These are phyloP conservation scores for Coenonympha glycerion DNA, from an alignment of 2,888 invertebrate species.

Conservation along the genomic window DNA sequence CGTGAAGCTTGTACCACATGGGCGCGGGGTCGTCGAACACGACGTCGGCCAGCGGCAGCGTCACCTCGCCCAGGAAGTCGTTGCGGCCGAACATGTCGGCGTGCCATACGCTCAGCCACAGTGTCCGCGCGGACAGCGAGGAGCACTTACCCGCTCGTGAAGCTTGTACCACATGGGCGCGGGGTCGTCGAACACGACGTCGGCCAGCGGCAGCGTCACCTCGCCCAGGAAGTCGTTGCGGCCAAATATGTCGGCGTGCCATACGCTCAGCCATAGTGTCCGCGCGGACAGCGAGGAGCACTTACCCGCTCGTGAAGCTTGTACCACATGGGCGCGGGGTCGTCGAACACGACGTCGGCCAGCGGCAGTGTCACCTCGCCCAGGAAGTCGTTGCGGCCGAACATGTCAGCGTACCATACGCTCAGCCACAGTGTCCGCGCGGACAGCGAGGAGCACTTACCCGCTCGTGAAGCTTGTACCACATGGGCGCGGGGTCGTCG, in stretches of 20 bases:
- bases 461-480: slow-evolving; percentile 94
- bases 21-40: slow-evolving; percentile 93
- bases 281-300: not conserved
- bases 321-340: slow-evolving; percentile 93
- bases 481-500: slow-evolving; percentile 92
- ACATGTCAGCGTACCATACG: not conserved
- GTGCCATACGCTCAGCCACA: slow-evolving; percentile 94
- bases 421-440: not conserved
- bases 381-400: slow-evolving; percentile 79
- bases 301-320: slow-evolving; percentile 86
- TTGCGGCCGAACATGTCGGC: not conserved
- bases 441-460: not conserved
- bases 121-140: too few species aligned
- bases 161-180: slow-evolving; percentile 93
- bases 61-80: slow-evolving; percentile 95
- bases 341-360: slow-evolving; percentile 94
- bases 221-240: slow-evolving; percentile 80
- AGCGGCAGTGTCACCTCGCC: slow-evolving; percentile 96
- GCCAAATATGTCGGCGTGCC: not conserved
- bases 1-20: slow-evolving; percentile 89
- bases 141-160: slow-evolving; percentile 76
- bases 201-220: slow-evolving; percentile 92
- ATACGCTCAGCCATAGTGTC: not conserved
- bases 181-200: slow-evolving; percentile 94
- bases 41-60: slow-evolving; percentile 92